phyloP scores from a whole-genome alignment of 53 echinoderm and acorn worm genomes.

The Henricia sp. region DNA sequence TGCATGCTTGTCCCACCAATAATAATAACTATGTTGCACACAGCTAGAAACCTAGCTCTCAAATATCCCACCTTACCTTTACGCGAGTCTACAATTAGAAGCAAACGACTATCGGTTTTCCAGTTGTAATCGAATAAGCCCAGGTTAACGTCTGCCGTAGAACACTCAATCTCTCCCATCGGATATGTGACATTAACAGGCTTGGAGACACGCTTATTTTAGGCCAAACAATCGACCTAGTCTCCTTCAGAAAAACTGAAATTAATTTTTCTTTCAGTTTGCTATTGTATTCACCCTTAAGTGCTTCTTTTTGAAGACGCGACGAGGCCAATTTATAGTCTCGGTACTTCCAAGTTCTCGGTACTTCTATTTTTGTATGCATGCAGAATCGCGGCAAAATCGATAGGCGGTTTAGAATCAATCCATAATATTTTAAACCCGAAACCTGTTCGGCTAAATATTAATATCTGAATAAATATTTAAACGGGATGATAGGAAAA shows the following conservation, averaged over 20 bases:
- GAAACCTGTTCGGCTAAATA: slow-evolving; percentile 9
- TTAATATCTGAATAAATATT: not conserved
- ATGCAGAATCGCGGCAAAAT: too few relatives aligned
- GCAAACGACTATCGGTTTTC: slow-evolving; percentile 4
- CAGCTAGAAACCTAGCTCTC: not conserved
- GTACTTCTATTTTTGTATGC: too few relatives aligned
- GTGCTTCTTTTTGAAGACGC: too few relatives aligned
- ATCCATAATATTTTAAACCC: not conserved
- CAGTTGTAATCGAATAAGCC: slow-evolving; percentile 9
- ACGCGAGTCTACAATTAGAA: not conserved
- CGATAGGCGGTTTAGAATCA: not conserved
- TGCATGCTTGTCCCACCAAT: too few relatives aligned
- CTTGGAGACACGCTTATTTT: not conserved
- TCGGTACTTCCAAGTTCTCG: too few relatives aligned
- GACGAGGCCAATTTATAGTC: too few relatives aligned
- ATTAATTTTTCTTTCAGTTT: too few relatives aligned
- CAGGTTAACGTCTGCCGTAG: slow-evolving; percentile 15
- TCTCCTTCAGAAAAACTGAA: slow-evolving; percentile 1
- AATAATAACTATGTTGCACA: too few relatives aligned
- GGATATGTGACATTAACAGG: slow-evolving; percentile 1
- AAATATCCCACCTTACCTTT: not conserved
- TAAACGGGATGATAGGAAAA: too few relatives aligned
- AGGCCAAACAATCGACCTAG: slow-evolving; percentile 2
- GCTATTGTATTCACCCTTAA: too few relatives aligned
- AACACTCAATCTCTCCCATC: slow-evolving; percentile 5